These are phyloP conservation scores for Falco peregrinus DNA, from an alignment of 2,797 vertebrate species.

Conservation along the genomic window DNA sequence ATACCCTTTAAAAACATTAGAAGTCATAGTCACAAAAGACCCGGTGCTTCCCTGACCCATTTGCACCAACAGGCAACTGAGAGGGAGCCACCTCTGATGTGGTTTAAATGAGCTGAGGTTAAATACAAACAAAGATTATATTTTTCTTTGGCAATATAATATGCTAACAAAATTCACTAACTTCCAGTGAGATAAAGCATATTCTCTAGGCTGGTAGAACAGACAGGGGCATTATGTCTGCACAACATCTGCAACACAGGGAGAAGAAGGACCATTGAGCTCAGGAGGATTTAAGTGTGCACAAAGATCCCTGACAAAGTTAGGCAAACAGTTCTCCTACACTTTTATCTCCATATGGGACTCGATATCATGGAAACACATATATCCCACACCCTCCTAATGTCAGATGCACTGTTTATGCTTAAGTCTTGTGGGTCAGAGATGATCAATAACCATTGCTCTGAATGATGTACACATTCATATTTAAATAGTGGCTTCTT, in stretches of 20 bases:
- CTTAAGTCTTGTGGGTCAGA: neutral
- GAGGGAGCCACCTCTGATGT: neutral
- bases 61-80: neutral
- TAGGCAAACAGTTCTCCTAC: neutral
- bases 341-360: neutral
- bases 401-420: neutral
- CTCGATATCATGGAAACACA: neutral
- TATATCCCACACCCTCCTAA: fast-evolving
- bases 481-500: neutral
- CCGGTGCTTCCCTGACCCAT: fast-evolving
- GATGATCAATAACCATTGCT: neutral
- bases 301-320: neutral
- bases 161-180: neutral
- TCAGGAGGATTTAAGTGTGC: neutral
- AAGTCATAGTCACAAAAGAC: neutral
- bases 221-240: neutral
- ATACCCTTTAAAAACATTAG: neutral
- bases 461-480: neutral
- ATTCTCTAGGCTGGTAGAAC: neutral
- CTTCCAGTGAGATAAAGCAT: neutral
- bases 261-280: neutral
- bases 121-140: neutral
- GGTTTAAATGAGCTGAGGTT: neutral
- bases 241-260: fast-evolving
- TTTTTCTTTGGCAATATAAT: neutral